Percentiles rank a stretch among this genome's conserved stretches.
These are phyloP conservation scores for Apostichopus japonicus DNA, from an alignment of 35 echinoderm and acorn worm genomes.

Conservation along the genomic window DNA sequence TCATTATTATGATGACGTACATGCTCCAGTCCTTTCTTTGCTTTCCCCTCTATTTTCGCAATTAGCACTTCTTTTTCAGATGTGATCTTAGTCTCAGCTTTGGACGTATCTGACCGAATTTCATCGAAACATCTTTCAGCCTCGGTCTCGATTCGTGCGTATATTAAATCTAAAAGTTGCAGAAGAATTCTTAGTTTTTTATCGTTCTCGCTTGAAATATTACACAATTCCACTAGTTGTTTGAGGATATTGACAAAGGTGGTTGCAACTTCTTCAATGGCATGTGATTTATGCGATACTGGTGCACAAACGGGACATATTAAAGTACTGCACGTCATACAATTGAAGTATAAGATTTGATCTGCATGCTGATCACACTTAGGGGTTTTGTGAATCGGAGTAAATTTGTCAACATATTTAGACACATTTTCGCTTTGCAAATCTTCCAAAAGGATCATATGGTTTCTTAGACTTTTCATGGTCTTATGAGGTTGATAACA, in stretches of 20 bases:
- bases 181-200: not conserved
- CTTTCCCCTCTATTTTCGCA: not conserved
- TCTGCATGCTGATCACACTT: not conserved
- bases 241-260: not conserved
- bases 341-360: slow-evolving; percentile 8
- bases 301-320: slow-evolving; percentile 33
- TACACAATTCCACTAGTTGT: not conserved
- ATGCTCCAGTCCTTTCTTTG: not conserved
- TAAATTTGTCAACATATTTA: not conserved
- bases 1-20: not conserved
- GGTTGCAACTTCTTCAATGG: slow-evolving; percentile 10
- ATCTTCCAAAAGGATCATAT: not conserved
- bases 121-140: not conserved
- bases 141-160: not conserved
- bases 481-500: not conserved
- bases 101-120: not conserved
- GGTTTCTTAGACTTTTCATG: not conserved
- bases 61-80: not conserved
- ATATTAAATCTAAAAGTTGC: not conserved
- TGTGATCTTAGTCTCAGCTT: not conserved
- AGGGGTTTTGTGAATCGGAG: not conserved
- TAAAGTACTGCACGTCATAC: not conserved
- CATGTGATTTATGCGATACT: not conserved
- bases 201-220: not conserved
- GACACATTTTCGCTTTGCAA: not conserved